These are phyloP conservation scores for Premnoplex brunnescens DNA, from an alignment of 2,797 vertebrate species.

Conservation along the genomic window DNA sequence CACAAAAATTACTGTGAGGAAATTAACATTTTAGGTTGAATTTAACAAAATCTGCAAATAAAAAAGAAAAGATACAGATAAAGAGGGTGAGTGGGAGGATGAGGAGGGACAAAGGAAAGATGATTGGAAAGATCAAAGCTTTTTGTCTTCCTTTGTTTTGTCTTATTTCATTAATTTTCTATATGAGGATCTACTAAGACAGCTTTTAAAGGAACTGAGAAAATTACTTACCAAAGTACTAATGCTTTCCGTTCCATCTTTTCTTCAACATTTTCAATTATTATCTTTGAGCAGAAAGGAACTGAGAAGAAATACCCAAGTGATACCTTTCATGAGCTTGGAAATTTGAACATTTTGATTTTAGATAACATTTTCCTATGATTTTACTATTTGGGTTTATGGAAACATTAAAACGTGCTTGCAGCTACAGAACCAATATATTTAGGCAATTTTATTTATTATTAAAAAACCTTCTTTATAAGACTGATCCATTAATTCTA, in stretches of 20 bases:
- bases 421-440: neutral
- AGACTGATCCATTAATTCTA: neutral
- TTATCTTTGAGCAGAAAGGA: neutral
- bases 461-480: neutral
- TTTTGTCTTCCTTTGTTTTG: neutral
- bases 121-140: neutral
- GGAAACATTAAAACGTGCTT: neutral
- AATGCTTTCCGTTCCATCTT: neutral
- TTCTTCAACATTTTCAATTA: neutral
- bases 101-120: neutral
- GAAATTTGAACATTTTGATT: neutral
- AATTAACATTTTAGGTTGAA: neutral
- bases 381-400: neutral
- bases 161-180: neutral
- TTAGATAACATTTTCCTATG: neutral
- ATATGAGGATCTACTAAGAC: neutral
- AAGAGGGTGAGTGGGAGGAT: neutral
- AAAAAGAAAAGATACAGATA: neutral
- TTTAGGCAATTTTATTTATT: neutral
- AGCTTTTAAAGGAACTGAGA: neutral
- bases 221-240: neutral
- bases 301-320: neutral
- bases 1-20: neutral
- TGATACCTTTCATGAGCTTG: neutral
- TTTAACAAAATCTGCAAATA: neutral